phyloP scores from a whole-genome alignment of 2,888 invertebrate genomes.

The Cryptophagus acutangulus region DNA sequence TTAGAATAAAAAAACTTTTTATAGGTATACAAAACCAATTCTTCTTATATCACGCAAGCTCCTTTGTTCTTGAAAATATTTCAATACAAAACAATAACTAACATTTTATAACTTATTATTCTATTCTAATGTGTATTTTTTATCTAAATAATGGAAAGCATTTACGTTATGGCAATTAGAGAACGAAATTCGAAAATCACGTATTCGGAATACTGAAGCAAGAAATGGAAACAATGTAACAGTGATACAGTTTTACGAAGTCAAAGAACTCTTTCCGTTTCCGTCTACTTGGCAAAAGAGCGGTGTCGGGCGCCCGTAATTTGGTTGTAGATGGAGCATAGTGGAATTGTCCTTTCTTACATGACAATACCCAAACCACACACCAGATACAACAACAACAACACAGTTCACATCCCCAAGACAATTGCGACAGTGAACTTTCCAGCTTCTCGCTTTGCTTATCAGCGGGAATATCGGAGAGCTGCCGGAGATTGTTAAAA shows the following conservation, averaged over 20 bases:
- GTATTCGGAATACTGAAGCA: no score
- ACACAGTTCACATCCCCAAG: slow-evolving; percentile 13
- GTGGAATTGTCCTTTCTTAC: background rate
- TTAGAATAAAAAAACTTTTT: slow-evolving; percentile 3
- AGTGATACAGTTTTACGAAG: no score
- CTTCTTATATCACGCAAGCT: slow-evolving; percentile 4
- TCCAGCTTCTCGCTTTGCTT: slow-evolving; percentile 11
- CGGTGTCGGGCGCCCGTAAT: slow-evolving; percentile 17
- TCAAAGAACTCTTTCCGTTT: no score
- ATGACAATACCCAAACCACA: background rate
- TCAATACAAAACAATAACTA: no score
- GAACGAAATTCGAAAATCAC: no score
- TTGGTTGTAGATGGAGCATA: slow-evolving; percentile 17
- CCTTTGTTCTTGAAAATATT: slow-evolving; percentile 10
- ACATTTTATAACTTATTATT: no score
- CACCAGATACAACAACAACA: no score
- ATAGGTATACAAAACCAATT: slow-evolving; percentile 2
- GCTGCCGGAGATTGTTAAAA: slow-evolving; percentile 20
- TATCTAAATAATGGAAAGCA: no score
- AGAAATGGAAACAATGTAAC: no score
- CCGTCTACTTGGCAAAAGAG: no score
- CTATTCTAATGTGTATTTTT: no score
- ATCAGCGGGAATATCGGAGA: slow-evolving; percentile 7
- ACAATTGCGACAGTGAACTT: slow-evolving; percentile 21
- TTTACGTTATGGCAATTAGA: no score